Evolutionary conservation across 2,797 vertebrate genomes (phyloP).

Genomic region (Micropoecilia bifurca): DNA sequence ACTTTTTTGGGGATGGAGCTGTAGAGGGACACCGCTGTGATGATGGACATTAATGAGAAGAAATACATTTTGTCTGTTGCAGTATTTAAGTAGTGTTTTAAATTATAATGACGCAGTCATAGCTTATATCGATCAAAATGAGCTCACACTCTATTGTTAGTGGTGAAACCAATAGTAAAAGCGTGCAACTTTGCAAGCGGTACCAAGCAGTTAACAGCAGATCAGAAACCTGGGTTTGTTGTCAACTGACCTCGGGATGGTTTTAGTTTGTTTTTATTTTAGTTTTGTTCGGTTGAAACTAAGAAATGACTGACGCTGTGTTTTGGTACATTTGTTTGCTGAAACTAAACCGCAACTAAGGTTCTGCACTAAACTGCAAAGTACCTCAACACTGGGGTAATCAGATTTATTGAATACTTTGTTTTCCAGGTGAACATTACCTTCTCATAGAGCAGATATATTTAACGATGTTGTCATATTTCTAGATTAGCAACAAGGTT

Average conservation of each 20-base stretch:
- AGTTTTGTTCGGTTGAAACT: background rate
- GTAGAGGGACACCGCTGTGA: background rate
- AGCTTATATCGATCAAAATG: background rate
- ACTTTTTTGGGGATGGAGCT: background rate
- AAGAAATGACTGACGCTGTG: background rate
- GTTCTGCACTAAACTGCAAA: background rate
- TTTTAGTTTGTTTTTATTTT: background rate
- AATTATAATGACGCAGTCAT: background rate
- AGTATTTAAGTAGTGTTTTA: background rate
- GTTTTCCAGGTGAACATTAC: background rate
- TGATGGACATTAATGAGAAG: background rate
- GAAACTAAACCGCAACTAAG: too few species aligned
- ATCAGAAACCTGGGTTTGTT: background rate
- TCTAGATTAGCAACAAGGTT: background rate
- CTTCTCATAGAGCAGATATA: background rate
- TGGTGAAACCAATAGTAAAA: background rate
- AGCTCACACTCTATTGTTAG: background rate
- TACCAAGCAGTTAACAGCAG: background rate
- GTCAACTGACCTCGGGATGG: background rate
- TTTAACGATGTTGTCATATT: background rate
- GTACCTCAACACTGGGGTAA: background rate
- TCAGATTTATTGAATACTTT: background rate
- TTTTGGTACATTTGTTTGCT: background rate
- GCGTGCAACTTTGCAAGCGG: background rate
- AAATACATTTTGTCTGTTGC: background rate